Percentiles rank a stretch among this genome's conserved stretches.
Evolutionary conservation across 2,113 vertebrate genomes (phyloP).

Genomic region (Melanerpes aurifrons): DNA sequence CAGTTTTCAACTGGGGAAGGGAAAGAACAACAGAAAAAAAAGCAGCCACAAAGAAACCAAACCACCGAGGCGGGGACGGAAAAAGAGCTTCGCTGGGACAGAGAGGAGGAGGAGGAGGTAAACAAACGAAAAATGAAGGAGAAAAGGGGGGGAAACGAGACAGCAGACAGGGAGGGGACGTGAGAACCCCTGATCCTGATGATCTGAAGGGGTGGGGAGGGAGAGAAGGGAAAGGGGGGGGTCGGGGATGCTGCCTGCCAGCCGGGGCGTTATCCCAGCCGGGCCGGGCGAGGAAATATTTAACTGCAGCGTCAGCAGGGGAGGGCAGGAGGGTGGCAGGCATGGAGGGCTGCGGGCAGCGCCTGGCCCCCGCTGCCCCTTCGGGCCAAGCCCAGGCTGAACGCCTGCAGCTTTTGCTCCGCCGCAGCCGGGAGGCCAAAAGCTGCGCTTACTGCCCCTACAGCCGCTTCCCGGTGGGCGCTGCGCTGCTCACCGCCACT

Average conservation of each 20-base stretch:
- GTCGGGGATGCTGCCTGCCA: neutral
- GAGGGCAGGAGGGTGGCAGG: neutral
- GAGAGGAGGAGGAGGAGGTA: neutral
- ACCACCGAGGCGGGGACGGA: fast-evolving
- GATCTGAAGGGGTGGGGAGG: neutral
- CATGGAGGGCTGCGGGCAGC: constrained; percentile 25
- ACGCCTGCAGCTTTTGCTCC: constrained; percentile 77
- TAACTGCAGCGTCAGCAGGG: constrained; percentile 33
- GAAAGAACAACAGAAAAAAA: neutral
- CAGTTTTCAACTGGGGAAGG: neutral
- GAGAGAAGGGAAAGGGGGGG: too few species aligned
- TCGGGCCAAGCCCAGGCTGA: neutral
- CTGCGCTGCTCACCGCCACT: constrained; percentile 83
- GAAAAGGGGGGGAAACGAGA: neutral
- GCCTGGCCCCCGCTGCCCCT: neutral
- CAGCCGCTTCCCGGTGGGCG: constrained; percentile 90
- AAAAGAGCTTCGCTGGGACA: neutral
- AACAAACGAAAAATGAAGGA: neutral
- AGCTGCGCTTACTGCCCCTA: constrained; percentile 89
- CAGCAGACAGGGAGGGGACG: fast-evolving
- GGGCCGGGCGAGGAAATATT: constrained; percentile 29
- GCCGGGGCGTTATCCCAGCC: neutral
- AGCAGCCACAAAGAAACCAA: neutral
- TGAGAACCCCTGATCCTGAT: fast-evolving
- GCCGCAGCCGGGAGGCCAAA: constrained; percentile 82